Percentiles rank a stretch among this genome's conserved stretches.
phyloP scores from a whole-genome alignment of 2,797 vertebrate genomes.

The Eulemur albifrons region DNA sequence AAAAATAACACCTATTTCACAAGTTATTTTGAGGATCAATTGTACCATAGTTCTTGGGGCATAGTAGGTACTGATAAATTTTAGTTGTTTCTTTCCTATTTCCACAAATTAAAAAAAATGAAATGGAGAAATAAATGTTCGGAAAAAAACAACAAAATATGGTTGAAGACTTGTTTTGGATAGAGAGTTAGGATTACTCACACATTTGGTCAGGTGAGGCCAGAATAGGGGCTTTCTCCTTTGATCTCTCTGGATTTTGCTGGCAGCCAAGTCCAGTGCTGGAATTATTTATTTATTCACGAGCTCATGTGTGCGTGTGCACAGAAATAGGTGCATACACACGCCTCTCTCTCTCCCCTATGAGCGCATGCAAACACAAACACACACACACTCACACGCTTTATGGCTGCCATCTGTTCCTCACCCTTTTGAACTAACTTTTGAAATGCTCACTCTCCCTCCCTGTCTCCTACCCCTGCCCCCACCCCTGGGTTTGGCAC shows the following conservation, averaged over 20 bases:
- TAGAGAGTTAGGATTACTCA: slow-evolving; percentile 79
- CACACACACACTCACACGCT: slow-evolving; percentile 6
- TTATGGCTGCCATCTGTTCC: slow-evolving; percentile 82
- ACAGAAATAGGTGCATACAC: not conserved
- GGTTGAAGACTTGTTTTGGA: slow-evolving; percentile 72
- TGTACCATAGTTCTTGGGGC: not conserved
- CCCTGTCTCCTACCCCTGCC: not conserved
- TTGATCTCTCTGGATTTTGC: slow-evolving; percentile 84
- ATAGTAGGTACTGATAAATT: not conserved
- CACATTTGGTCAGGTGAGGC: slow-evolving; percentile 84
- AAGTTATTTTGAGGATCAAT: not conserved
- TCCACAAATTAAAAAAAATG: not conserved
- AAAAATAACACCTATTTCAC: not conserved
- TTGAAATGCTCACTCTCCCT: slow-evolving; percentile 58
- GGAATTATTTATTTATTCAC: slow-evolving; percentile 75
- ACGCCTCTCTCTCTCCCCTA: not conserved
- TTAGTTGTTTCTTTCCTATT: slow-evolving; percentile 1
- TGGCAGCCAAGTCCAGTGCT: slow-evolving; percentile 81
- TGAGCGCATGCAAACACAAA: not conserved
- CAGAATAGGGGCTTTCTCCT: slow-evolving; percentile 75
- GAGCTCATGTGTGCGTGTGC: not conserved
- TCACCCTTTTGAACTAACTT: slow-evolving; percentile 74
- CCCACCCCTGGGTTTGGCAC: not conserved
- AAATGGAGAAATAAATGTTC: not conserved
- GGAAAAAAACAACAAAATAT: slow-evolving; percentile 70